Base-by-base conservation (phyloP, 64 coral and sea anemone species). In the Actinia equina region DNA sequence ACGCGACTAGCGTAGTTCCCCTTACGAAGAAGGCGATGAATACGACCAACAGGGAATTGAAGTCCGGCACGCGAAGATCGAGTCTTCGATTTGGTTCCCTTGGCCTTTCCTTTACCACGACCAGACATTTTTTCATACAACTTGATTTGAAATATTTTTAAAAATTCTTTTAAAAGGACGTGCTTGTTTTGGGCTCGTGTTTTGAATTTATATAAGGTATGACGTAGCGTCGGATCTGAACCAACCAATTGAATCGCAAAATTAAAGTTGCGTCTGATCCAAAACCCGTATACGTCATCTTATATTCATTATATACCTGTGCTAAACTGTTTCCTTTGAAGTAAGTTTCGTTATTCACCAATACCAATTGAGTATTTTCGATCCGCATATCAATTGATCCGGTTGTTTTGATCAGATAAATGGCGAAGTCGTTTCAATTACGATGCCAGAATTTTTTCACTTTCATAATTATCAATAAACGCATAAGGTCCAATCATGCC, bases 341-440 rank as follows among this genome's bases (percentile, higher is more conserved):
- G 83, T 85, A 85, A 62, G 83, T 60, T 60, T 63, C 2, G 0
- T 25, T 30, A 16, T 53, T 15, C 16, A 45, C 83, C 83, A 85
- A 85, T 85, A 26, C 62, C 4, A 62, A 25, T 16, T 0, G 11
- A 43, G 54, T 85, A 85, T 60, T 85, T 85, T 85, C 83, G 55
- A 85, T 85, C 83, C 83, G 83, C 83, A 85, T 85, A 85, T 53
- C 30, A 85, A 85, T 85, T 85, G 83, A 85, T 85, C 83, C 83
- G 55, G 30, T 13, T n/a, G 17, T 20, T 26, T 1, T 2, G 30
- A 3, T 58, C n/a, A 85, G 0, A 85, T 82, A 85, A 85, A 85
- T 55, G 62, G 13, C n/a, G 59, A n/a, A 60, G 23, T 15, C 17
- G 22, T 61, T 53, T 44, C 41, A 42, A 63, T 60, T 18, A 4